Evolutionary conservation across 2,797 vertebrate species (phyloP), one percentile per base, ranked within the genome.

Genomic region (Oreonectes daqikongensis): DNA sequence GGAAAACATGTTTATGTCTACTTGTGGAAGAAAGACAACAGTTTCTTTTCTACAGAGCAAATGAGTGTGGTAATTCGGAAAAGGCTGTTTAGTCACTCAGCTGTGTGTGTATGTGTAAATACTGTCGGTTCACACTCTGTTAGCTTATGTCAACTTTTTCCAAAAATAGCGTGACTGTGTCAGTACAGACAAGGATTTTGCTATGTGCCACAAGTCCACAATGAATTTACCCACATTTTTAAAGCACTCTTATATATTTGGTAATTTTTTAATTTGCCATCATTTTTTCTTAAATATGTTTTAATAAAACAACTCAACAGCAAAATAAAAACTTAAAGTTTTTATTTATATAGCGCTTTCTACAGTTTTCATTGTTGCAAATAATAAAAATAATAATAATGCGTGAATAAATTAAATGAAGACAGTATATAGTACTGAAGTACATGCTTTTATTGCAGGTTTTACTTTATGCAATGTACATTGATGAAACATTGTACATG

Each of bases 61-160:
- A 68, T 55, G 69, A 81, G 61, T 53, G 64, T 24, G 71, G 68
- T 75, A 48, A 79, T 73, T 81, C 70, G 74, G 65, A 77, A 65
- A 57, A 42, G 53, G 30, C 60, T 72, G 65, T 81, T 83, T 79
- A 81, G 72, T 77, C 73, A 77, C 69, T 81, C 30, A 32, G 30
- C 30, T 5, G 30, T 32, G 30, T 32, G 5, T 32, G 1, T 32
- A 6, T 32, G 30, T 32, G 30, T 6, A 32, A 32, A 5, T 7
- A 7, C 30, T 32, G 30, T 32, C 30, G 67, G 28, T 70, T 81
- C 79, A 64, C 42, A 48, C 48, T 24, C 26, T 69, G 50, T 40
- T 75, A 75, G 63, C 59, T 57, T 48, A 76, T 32, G 60, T 79
- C 59, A 77, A 60, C 65, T 18, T 65, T 73, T 57, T 69, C 69